Evolutionary conservation across 1,140 invertebrate genomes (phyloP).

Genomic region (Anastrepha obliqua): DNA sequence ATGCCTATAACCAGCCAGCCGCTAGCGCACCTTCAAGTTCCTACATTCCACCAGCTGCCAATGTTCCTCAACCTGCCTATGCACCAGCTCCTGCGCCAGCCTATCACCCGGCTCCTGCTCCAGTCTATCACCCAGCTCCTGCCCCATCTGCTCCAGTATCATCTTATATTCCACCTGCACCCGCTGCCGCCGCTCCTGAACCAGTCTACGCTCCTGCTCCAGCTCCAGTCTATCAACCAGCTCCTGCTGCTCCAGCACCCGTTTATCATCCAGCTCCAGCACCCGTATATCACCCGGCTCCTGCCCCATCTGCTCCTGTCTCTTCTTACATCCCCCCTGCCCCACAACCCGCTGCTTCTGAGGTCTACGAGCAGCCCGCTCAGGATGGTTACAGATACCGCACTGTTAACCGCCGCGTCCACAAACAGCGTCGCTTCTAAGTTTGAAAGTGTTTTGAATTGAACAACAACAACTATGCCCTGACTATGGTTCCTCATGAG

Average conservation of each 20-base stretch:
- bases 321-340: not conserved
- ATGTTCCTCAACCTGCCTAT: not conserved
- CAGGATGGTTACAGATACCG: slow-evolving; percentile 65
- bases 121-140: not conserved
- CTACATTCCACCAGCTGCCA: slow-evolving; percentile 39
- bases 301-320: not conserved
- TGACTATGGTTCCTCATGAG: too few relatives aligned
- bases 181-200: not conserved
- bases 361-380: slow-evolving; percentile 57
- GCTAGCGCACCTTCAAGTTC: not conserved
- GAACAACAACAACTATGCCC: too few relatives aligned
- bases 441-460: not conserved
- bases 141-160: slow-evolving; percentile 24
- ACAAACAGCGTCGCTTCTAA: slow-evolving; percentile 59
- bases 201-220: slow-evolving; percentile 28
- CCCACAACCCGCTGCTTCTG: not conserved
- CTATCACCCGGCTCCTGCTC: not conserved
- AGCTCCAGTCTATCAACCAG: slow-evolving; percentile 54
- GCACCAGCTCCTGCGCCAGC: slow-evolving; percentile 56
- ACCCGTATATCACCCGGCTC: slow-evolving; percentile 13
- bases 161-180: slow-evolving; percentile 26
- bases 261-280: slow-evolving; percentile 52
- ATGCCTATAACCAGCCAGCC: slow-evolving; percentile 65
- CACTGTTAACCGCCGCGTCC: slow-evolving; percentile 61
- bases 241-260: slow-evolving; percentile 49